Evolutionary conservation across 2,888 invertebrate genomes (phyloP), one percentile per base, ranked within the genome.

Genomic region (Spicauda simplicius): DNA sequence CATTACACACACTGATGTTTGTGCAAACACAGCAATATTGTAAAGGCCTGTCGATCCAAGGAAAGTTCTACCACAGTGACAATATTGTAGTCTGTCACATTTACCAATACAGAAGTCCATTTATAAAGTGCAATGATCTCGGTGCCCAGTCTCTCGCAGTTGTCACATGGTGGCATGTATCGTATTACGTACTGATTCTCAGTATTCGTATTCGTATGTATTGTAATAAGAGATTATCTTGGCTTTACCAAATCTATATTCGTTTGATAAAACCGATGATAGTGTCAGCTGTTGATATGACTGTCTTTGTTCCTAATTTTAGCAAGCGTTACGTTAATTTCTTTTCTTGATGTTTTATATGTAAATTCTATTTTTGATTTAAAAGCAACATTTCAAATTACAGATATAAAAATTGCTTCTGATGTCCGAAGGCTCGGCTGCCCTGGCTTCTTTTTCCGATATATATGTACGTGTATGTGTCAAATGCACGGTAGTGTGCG

Each of bases 111-210:
- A 45, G 52, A 19, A 18, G 18, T 41, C 37, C 6, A 45, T 45
- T 45, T 45, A 45, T 20, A 8, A 50, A 50, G 64, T 57, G 37
- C 64, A 57, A 37, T 50, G 64, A 64, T 57, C 64, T 20, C 52
- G n/a, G 37, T 64, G 5, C 25, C 48, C 30, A 30, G 45, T 55
- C 30, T 45, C 56, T 37, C 55, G 8, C 25, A 30, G 48, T 56
- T 57, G 64, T 64, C 64, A 64, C 64, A 56, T 37, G 14, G 19
- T 50, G 19, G 18, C 33, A 37, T 58, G 61, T 56, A 57, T 69
- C 69, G 68, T 64, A 61, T 72, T 72, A 66, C 72, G 71, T 70
- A 75, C 76, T 72, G 74, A 71, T 81, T 80, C 80, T 73, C 64
- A 64, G 76, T 76, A 78, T 50, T 41, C n/a, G 60, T 57, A 41